These are phyloP conservation scores for Hippocampus mohnikei DNA, from an alignment of 2,113 vertebrate species.

Conservation along the genomic window DNA sequence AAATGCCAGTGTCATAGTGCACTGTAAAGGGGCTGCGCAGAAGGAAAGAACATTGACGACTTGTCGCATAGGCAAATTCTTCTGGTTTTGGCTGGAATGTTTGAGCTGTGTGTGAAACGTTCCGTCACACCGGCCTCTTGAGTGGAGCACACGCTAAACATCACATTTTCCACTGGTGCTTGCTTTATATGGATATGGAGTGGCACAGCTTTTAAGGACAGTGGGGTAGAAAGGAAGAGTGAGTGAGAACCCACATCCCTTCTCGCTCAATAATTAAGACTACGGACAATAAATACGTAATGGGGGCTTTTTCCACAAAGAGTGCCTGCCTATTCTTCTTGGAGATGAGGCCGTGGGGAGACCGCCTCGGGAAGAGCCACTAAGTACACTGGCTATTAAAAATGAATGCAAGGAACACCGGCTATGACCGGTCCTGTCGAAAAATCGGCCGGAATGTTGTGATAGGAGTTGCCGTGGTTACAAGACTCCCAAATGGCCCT, in stretches of 20 bases:
- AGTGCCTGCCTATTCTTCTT: constrained; percentile 44
- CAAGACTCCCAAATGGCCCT: constrained; percentile 64
- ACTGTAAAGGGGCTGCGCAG: constrained; percentile 1
- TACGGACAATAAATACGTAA: constrained; percentile 70
- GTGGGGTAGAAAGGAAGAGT: constrained; percentile 24
- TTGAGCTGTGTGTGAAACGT: constrained; percentile 11
- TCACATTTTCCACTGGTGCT: constrained; percentile 30
- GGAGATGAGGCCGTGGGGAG: constrained; percentile 59
- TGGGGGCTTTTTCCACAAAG: constrained; percentile 64
- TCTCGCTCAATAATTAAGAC: constrained; percentile 67
- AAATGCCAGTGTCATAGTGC: neutral
- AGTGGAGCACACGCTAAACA: constrained; percentile 3
- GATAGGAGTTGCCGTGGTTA: constrained; percentile 69
- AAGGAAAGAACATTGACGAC: neutral
- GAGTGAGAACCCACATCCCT: constrained; percentile 44
- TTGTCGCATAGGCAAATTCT: constrained; percentile 14
- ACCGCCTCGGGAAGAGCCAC: constrained; percentile 53
- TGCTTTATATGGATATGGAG: constrained; percentile 32
- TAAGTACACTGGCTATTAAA: constrained; percentile 70
- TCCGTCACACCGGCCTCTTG: constrained; percentile 21
- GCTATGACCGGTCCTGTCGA: constrained; percentile 46
- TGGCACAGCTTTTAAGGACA: constrained; percentile 15
- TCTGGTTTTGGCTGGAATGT: constrained; percentile 23
- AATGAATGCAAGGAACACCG: constrained; percentile 63
- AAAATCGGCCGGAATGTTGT: constrained; percentile 62